A percentile compares a stretch with the other conserved stretches of the same genome.
Conservation (phyloP, 2,888 invertebrate genomes). For the Trimorus sp. region DNA sequence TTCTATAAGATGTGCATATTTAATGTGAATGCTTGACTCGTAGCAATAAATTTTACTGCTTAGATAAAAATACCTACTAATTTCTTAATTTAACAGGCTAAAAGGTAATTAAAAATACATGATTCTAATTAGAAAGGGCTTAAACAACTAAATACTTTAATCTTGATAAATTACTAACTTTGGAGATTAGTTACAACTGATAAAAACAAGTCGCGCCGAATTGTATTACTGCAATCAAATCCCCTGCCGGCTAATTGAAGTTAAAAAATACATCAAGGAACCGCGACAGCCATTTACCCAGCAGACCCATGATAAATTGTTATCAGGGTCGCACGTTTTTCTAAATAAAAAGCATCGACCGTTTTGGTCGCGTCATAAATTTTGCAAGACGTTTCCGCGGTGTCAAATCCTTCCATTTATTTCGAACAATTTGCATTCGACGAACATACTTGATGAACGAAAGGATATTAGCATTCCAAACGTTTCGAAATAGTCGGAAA, state of each 20-base stretch:
- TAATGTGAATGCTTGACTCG: no score
- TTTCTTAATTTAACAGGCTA: not conserved
- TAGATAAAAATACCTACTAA: no score
- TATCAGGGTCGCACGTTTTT: conserved; percentile 13
- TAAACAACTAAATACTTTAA: not conserved
- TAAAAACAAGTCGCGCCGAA: not conserved
- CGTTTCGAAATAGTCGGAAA: no score
- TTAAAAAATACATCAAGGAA: conserved; percentile 1
- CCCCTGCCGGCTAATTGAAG: conserved; percentile 9
- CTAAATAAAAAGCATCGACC: conserved; percentile 24
- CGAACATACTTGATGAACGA: conserved; percentile 20
- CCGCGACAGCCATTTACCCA: not conserved
- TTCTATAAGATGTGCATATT: no score
- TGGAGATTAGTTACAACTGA: not conserved
- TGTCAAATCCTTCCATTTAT: conserved; percentile 30
- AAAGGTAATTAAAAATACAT: conserved; percentile 1
- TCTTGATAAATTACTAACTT: no score
- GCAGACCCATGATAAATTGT: conserved; percentile 21
- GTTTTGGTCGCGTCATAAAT: conserved; percentile 16
- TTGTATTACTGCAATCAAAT: conserved; percentile 6
- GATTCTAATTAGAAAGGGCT: not conserved
- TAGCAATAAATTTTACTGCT: no score
- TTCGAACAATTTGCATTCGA: conserved; percentile 9
- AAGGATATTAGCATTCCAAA: conserved; percentile 1
- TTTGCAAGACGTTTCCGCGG: conserved; percentile 12